Evolutionary conservation across 2,888 invertebrate genomes (phyloP), one percentile per base, ranked within the genome.

Genomic region (Chydorus sphaericus): DNA sequence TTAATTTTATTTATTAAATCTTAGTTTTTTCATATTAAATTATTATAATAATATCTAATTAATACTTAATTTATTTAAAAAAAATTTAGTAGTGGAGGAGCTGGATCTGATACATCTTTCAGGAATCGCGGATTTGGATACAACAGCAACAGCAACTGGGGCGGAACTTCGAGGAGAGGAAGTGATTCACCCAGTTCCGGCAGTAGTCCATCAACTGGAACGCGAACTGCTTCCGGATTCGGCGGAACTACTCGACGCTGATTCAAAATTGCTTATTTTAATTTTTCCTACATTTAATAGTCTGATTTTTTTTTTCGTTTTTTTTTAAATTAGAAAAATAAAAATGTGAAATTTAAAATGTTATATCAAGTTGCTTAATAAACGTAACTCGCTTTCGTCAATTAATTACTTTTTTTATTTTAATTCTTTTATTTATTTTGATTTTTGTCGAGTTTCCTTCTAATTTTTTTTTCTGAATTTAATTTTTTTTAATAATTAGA

Each of bases 241-340:
- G 63, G 62, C 4, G 63, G 62, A 11, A 63, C 63, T 3, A 58
- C 60, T 5, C 58, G 62, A 10, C 59, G 63, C 44, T 63, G 39
- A 39, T 18, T 11, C 10, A n/a, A 33, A 10, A 33, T 33, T 33
- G n/a, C 10, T n/a, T n/a, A 33, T 10, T n/a, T 10, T 33, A n/a
- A 11, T 33, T 10, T 33, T 33, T 33, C n/a, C 36, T 11, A n/a
- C 10, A 33, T 33, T 33, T 33, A 33, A 33, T 33, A 33, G 36
- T 33, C n/a, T 33, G 36, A n/a, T 33, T 33, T 33, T 33, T 33
- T 33, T n/a, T 10, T 11, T 11, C 10, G 10, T n/a, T 33, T 33
- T 11, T 10, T n/a, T 33, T 33, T 11, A 33, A 10, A 10, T 33
- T 33, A 33, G 10, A n/a, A 11, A n/a, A 33, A 33, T 33, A 33